Base-by-base conservation (phyloP, 23 tunicate genomes). In the Trididemnum miniatum region DNA sequence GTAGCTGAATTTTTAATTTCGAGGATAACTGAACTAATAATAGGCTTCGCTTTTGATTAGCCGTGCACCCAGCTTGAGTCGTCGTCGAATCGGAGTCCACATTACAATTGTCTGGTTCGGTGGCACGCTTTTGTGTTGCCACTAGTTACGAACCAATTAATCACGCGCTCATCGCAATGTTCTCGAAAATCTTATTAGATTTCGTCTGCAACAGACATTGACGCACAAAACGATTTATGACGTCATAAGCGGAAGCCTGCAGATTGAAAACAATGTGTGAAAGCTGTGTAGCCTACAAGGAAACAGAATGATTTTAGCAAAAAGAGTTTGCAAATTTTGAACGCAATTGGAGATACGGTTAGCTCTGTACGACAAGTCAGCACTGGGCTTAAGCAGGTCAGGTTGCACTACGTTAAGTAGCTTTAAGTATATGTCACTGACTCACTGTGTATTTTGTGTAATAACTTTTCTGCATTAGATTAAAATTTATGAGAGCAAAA, bases 221-320 rank as follows among this genome's bases (percentile, higher is more conserved):
- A 67, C 75, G 75, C 75, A 67, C 75, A 67, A 67, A 67, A 67
- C 75, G 75, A 67, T 67, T 67, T 67, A 67, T 67, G 75, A 67
- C 75, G 75, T 67, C 75, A 67, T 67, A 67, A 67, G 75, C 75
- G 75, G 75, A 67, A 67, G 75, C 75, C 32, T 67, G 75, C 32
- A 67, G 75, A 30, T 67, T 67, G 75, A 67, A 67, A 67, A 67
- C 75, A 67, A 67, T 67, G 75, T 67, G 75, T 33, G 67, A 62
- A n/a, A n/a, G n/a, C n/a, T n/a, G n/a, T n/a, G n/a, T n/a, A n/a
- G n/a, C n/a, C n/a, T n/a, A n/a, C 67, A 62, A 62, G 67, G 67
- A 62, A 62, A 62, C 67, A 12, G n/a, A 62, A 62, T 7, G 54
- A 9, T 44, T 24, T 62, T 62, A 22, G 67, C 26, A 62, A 62